Conservation (phyloP, 2,888 invertebrate genomes). For the Geotrupes spiniger region DNA sequence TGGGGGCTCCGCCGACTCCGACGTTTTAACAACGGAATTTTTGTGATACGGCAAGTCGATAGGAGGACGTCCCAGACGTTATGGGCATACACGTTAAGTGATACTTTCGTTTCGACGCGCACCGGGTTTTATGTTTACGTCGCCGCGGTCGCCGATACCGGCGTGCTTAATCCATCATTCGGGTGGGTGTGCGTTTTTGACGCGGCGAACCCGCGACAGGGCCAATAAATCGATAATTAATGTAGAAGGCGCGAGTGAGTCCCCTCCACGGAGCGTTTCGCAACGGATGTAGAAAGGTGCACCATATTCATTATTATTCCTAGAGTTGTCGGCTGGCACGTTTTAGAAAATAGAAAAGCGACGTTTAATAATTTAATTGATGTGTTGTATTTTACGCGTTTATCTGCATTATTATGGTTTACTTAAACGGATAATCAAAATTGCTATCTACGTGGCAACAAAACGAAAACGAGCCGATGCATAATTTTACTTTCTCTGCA, state of each 20-base stretch:
- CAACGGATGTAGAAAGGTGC: too few species aligned
- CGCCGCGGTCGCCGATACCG: not conserved
- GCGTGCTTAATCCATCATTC: too few species aligned
- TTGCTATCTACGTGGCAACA: conserved; percentile 22
- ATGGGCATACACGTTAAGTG: conserved; percentile 6
- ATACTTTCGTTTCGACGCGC: conserved; percentile 8
- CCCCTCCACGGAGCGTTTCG: not conserved
- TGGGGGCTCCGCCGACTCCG: conserved; percentile 6
- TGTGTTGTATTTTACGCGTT: conserved; percentile 19
- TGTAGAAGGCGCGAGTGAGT: not conserved
- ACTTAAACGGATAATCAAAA: conserved; percentile 23
- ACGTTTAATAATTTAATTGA: conserved; percentile 18
- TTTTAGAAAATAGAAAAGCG: conserved; percentile 1
- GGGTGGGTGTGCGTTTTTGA: too few species aligned
- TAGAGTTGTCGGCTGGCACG: too few species aligned
- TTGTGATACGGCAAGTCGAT: too few species aligned
- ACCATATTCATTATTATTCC: too few species aligned
- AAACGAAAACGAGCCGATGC: conserved; percentile 11
- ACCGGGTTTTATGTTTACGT: not conserved
- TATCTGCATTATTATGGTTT: not conserved
- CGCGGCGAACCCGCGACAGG: too few species aligned
- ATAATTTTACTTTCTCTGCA: conserved; percentile 21
- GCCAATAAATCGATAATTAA: conserved; percentile 5
- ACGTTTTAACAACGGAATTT: too few species aligned
- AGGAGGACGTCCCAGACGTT: not conserved